Conservation (phyloP, 2,888 invertebrate species). For the Diplolepis rosae region DNA sequence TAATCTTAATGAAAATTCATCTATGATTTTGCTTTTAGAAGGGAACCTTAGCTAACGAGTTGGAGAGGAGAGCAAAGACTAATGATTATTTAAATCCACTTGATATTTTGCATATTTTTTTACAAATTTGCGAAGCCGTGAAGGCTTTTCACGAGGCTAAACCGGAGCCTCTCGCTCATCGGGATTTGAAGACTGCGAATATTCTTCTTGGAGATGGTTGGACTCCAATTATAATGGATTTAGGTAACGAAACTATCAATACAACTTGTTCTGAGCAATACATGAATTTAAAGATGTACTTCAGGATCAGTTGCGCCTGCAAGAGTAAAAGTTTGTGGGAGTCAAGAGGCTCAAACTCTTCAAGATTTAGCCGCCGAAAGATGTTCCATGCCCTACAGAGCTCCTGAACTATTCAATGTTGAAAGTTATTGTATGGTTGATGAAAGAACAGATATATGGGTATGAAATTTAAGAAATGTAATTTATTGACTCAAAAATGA, state of each 20-base stretch:
- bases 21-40: slow-evolving; percentile 72
- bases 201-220: slow-evolving; percentile 83
- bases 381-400: slow-evolving; percentile 91
- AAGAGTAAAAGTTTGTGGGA: slow-evolving; percentile 79
- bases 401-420: slow-evolving; percentile 91
- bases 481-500: neutral
- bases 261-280: neutral
- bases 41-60: slow-evolving; percentile 83
- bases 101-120: slow-evolving; percentile 82
- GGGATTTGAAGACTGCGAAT: slow-evolving; percentile 91
- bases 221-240: slow-evolving; percentile 87
- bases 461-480: slow-evolving; percentile 64
- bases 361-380: slow-evolving; percentile 89
- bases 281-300: neutral
- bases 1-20: neutral
- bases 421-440: slow-evolving; percentile 87
- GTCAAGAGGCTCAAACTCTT: slow-evolving; percentile 81
- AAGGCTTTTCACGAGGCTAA: slow-evolving; percentile 83
- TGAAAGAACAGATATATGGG: slow-evolving; percentile 92
- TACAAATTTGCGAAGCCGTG: slow-evolving; percentile 84
- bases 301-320: slow-evolving; percentile 81
- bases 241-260: slow-evolving; percentile 78
- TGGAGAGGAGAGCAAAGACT: slow-evolving; percentile 77
- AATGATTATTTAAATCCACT: slow-evolving; percentile 79
- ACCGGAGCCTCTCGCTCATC: slow-evolving; percentile 85